Base-by-base conservation (phyloP, 2,888 invertebrate genomes). In the Epicampocera succincta region DNA sequence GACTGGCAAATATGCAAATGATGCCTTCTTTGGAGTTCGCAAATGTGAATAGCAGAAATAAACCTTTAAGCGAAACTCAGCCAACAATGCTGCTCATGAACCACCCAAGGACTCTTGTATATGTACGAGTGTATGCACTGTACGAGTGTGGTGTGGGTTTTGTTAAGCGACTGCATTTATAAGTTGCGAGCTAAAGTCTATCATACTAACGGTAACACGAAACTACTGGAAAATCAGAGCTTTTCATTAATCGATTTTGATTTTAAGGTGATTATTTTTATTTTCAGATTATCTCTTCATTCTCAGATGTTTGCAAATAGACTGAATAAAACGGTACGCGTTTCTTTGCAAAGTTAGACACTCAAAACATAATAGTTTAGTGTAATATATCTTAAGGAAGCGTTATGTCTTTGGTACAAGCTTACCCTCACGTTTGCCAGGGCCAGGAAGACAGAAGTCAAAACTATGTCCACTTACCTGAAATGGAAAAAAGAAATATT, bases 1-100 rank as follows among this genome's bases (percentile, higher is more conserved):
- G 68, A 65, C 63, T 77, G 72, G 63, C 69, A 81, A 81, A 77
- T 69, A 81, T 81, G 77, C 77, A 81, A 81, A 81, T 77, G 29
- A 63, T 56, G 29, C 61, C 56, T 54, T 76, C 73, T 68, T 52
- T 52, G 48, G 65, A 56, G 48, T 75, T 61, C 33, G 21, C 61
- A 54, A 63, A 56, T 38, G 12, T 33, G n/a, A n/a, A n/a, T n/a
- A 29, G 15, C 6, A 48, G 15, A 48, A 50, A 42, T 13, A 75
- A n/a, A 50, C 66, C 75, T 75, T 75, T 1, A 52, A 68, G 65
- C 71, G 8, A 56, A 65, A 42, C 17, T 54, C 13, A 48, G 40
- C 48, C 9, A 38, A 68, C 48, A 42, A 61, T 17, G 48, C 33
- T 65, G 46, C 33, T 68, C 68, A 68, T 68, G 60, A 68, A 68